Evolutionary conservation across 2,888 invertebrate genomes (phyloP).

Genomic region (Papilio elwesi): DNA sequence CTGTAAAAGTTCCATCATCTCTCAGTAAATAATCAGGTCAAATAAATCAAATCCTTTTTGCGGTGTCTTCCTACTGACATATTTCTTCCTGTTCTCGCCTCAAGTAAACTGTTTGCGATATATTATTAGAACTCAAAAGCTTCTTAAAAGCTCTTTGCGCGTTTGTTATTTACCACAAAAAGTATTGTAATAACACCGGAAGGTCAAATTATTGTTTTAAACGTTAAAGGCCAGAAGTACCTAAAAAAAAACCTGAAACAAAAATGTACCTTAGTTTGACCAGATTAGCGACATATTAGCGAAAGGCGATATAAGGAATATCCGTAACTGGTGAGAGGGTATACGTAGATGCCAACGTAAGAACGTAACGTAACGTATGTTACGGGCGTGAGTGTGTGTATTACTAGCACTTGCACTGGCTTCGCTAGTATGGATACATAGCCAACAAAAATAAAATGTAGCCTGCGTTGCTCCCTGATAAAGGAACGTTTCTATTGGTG

Average conservation of each 20-base stretch:
- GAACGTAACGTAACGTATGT: too few relatives aligned
- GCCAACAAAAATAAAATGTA: too few relatives aligned
- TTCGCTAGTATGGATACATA: too few relatives aligned
- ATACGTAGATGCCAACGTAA: too few relatives aligned
- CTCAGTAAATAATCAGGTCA: constrained; percentile 7
- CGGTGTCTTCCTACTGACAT: constrained; percentile 18
- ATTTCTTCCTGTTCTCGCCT: constrained; percentile 2
- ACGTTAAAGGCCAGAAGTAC: not conserved
- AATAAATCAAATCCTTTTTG: constrained; percentile 19
- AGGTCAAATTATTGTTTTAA: not conserved
- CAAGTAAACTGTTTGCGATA: not conserved
- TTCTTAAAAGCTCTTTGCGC: constrained; percentile 8
- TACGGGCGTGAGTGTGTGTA: too few relatives aligned
- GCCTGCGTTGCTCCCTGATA: too few relatives aligned
- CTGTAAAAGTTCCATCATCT: constrained; percentile 6
- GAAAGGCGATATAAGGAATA: too few relatives aligned
- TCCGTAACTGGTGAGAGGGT: too few relatives aligned
- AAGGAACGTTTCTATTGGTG: too few relatives aligned
- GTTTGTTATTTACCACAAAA: not conserved
- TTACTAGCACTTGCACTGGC: too few relatives aligned
- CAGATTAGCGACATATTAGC: too few relatives aligned
- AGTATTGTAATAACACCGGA: not conserved
- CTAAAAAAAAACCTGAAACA: too few relatives aligned
- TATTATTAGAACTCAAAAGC: not conserved
- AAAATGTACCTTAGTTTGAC: not conserved